Evolutionary conservation across 2,797 vertebrate species (phyloP).

Genomic region (Macropus fuliginosus): DNA sequence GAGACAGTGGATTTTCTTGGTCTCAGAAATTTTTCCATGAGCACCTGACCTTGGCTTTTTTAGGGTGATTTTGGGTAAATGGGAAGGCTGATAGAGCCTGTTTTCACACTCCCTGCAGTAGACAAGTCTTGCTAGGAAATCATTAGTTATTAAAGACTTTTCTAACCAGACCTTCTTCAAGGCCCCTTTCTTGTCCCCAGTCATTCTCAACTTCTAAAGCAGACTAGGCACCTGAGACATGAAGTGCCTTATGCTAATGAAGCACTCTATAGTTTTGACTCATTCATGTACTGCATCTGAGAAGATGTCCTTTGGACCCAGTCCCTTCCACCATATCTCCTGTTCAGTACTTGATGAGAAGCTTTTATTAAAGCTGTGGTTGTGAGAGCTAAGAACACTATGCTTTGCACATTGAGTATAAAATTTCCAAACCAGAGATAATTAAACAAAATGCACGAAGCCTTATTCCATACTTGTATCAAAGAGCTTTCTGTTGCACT

Average conservation of each 20-base stretch:
- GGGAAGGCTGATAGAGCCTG: neutral
- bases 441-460: neutral
- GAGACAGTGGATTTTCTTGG: neutral
- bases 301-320: neutral
- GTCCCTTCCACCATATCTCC: neutral
- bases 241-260: neutral
- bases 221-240: neutral
- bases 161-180: neutral
- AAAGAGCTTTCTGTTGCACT: neutral
- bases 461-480: neutral
- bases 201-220: neutral
- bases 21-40: neutral
- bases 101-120: neutral
- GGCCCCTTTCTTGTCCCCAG: neutral
- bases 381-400: neutral
- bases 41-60: neutral
- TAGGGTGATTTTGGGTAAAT: neutral
- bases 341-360: neutral
- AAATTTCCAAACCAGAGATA: neutral
- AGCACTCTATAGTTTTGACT: neutral
- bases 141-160: neutral
- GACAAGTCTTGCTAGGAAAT: neutral
- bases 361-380: neutral
- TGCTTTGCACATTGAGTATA: neutral
- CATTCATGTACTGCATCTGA: neutral